Base-by-base conservation (phyloP, 2,888 invertebrate species). In the Mesoligia furuncula region DNA sequence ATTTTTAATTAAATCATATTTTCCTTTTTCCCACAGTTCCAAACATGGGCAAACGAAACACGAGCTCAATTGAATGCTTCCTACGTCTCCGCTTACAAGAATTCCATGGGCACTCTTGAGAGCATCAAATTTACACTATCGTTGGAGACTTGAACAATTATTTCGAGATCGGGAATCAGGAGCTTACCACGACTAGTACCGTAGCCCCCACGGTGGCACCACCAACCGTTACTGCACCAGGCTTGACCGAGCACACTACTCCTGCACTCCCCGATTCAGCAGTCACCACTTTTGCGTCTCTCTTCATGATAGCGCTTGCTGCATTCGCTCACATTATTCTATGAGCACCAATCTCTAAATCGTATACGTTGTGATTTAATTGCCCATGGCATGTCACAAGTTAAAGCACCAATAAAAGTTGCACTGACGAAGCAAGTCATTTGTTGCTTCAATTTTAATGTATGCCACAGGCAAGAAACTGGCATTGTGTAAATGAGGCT, bases 241-340 rank as follows among this genome's bases (percentile, higher is more conserved):
- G 51, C 94, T 0, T 79, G 27, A 72, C 77, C 0, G 83, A 93
- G 68, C 95, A 95, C 0, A 80, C 74, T 0, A 93, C 94, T 2
- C 96, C 96, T 0, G 68, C 67, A 0, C 76, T 95, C 0, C 87
- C 89, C 2, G 91, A 81, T 45, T 94, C 95, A 13, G 95, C 96
- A 11, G 87, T 84, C 3, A 91, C 93, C 0, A 85, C 91, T 2
- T 87, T 90, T 31, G 27, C 93, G 0, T 95, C 96, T 45, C 54
- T 92, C 15, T 76, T 92, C 13, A 75, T 91, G 8, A 54, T 95
- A 15, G 69, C 89, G 24, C 57, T 93, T 4, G 92, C 93, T 45
- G 85, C 90, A 57, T 68, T 92, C 48, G 88, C 88, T n/a, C 92
- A 93, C 57, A 66, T 93, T 83, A 67, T 93, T 61, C 75, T 92